Percentiles rank a stretch among this genome's conserved stretches.
phyloP scores from a whole-genome alignment of 2,888 invertebrate species.

The Pediacus dermestoides region DNA sequence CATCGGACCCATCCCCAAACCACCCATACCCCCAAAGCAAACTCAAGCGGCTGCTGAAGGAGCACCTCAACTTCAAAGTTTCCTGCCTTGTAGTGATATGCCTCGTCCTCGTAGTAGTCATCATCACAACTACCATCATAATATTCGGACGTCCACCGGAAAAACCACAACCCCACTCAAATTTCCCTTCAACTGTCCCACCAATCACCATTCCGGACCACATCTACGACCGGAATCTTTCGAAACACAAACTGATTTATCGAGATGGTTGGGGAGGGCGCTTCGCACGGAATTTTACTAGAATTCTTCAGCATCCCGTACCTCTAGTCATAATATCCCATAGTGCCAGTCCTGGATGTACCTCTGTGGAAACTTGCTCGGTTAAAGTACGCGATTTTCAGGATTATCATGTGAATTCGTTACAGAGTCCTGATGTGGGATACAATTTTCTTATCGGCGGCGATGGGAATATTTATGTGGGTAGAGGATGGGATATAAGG shows the following conservation, averaged over 20 bases:
- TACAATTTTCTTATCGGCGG: slow-evolving; percentile 54
- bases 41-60: too few species aligned
- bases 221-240: slow-evolving; percentile 14
- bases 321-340: slow-evolving; percentile 53
- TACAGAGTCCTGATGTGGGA: slow-evolving; percentile 50
- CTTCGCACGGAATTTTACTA: slow-evolving; percentile 51
- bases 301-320: slow-evolving; percentile 45
- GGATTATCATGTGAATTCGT: slow-evolving; percentile 47
- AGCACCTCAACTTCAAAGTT: too few species aligned
- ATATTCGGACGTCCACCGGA: slow-evolving; percentile 2
- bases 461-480: slow-evolving; percentile 56
- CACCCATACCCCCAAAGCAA: too few species aligned
- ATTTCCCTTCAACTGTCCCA: too few species aligned
- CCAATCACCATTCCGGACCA: neutral
- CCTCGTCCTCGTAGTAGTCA: slow-evolving; percentile 2
- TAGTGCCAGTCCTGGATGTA: slow-evolving; percentile 51
- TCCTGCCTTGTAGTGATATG: slow-evolving; percentile 7
- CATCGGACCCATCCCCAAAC: too few species aligned
- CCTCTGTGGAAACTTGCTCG: slow-evolving; percentile 47
- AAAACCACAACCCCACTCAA: slow-evolving; percentile 8
- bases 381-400: slow-evolving; percentile 50
- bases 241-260: slow-evolving; percentile 21
- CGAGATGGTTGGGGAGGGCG: slow-evolving; percentile 59
- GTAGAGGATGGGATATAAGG: slow-evolving; percentile 53
- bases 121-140: slow-evolving; percentile 2